Evolutionary conservation across 1,140 invertebrate species (phyloP).

Genomic region (Pollicipes pollicipes): DNA sequence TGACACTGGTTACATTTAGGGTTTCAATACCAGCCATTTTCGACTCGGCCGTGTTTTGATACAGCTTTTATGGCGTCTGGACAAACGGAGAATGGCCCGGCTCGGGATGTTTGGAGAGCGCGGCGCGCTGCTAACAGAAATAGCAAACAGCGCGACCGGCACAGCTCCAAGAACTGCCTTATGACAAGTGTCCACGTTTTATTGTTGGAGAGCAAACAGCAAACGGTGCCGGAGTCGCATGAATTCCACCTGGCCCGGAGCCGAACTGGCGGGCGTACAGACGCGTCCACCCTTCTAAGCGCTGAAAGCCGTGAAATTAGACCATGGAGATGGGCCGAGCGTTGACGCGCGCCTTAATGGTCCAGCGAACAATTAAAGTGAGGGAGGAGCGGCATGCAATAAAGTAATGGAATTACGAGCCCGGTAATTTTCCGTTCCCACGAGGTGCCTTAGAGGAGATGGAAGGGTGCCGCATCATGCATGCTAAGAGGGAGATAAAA

Average conservation of each 20-base stretch:
- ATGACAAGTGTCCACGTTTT: neutral
- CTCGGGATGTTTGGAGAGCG: neutral
- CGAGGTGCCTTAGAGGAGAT: neutral
- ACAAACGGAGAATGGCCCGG: neutral
- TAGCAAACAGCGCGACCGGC: neutral
- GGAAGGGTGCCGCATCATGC: neutral
- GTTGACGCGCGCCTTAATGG: neutral
- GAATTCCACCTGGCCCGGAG: too few relatives aligned
- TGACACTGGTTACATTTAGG: neutral
- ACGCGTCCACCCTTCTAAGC: neutral
- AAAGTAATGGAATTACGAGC: conserved; percentile 1
- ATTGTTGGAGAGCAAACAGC: neutral
- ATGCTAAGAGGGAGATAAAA: neutral
- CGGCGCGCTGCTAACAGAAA: neutral
- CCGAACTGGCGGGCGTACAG: too few relatives aligned
- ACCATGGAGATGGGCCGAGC: too few relatives aligned
- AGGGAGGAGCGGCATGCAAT: neutral
- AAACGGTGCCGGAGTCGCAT: neutral
- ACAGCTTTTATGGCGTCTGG: neutral
- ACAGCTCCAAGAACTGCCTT: neutral
- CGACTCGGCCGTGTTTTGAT: neutral
- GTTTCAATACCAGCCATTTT: neutral
- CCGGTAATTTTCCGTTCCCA: neutral
- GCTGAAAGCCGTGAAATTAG: neutral
- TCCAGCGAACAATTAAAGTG: neutral